Evolutionary conservation across 2,888 invertebrate species (phyloP).

Genomic region (Rhamnusium bicolor): DNA sequence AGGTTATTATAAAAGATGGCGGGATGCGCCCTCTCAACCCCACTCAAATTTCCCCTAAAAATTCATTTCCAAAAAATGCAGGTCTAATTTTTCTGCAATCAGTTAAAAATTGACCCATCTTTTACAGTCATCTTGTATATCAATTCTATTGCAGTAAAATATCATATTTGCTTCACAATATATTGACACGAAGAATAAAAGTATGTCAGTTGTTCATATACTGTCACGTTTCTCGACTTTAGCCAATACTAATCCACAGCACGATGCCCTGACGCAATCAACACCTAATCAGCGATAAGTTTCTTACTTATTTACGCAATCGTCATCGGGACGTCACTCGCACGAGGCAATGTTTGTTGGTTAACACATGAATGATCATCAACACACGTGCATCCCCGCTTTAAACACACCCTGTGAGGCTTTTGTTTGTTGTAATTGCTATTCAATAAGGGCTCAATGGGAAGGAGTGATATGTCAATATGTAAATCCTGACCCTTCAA

Average conservation of each 20-base stretch:
- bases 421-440: slow-evolving; percentile 54
- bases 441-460: slow-evolving; percentile 49
- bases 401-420: slow-evolving; percentile 44
- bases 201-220: no score
- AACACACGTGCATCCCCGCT: slow-evolving; percentile 46
- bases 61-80: no score
- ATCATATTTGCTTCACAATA: no score
- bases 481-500: slow-evolving; percentile 36
- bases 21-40: no score
- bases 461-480: slow-evolving; percentile 55
- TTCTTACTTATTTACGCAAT: slow-evolving; percentile 58
- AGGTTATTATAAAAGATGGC: no score
- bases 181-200: no score
- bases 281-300: slow-evolving; percentile 3
- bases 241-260: slow-evolving; percentile 2
- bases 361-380: slow-evolving; percentile 59
- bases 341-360: slow-evolving; percentile 59
- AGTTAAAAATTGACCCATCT: no score
- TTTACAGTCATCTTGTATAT: no score
- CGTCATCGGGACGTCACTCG: slow-evolving; percentile 56
- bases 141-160: no score
- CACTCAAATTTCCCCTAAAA: no score
- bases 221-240: neutral
- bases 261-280: slow-evolving; percentile 2
- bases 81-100: no score